Evolutionary conservation across 2,888 invertebrate genomes (phyloP), one percentile per base, ranked within the genome.

Genomic region (Scaptomyza reducta): DNA sequence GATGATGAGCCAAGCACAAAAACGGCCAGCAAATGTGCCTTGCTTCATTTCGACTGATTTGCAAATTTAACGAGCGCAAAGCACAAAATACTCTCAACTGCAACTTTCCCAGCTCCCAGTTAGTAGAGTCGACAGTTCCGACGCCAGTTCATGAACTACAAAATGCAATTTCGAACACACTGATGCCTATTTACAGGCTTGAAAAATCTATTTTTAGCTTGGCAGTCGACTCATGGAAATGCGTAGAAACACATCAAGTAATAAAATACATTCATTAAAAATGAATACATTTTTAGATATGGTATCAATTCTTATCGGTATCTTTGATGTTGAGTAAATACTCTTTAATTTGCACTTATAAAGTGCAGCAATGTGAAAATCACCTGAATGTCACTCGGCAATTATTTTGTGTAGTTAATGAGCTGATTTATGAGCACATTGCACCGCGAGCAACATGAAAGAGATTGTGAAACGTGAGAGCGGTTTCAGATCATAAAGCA

Each of bases 391-490:
- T 62, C 75, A 59, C 55, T 53, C 46, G 47, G 55, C 35, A 46
- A 62, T 57, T 63, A 66, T 60, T 70, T 40, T 58, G 55, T 57
- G 51, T 35, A 67, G 50, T 72, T 67, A 72, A 71, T 75, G 70
- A 73, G 22, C 42, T 61, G 76, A 85, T 86, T 84, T 81, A 77
- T 71, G 79, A 70, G 71, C 64, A 47, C 50, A 44, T 54, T 62
- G 68, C 60, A 58, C 41, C 18, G 47, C 62, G 14, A 49, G 40
- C 56, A 59, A 56, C 49, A 74, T 67, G 40, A 68, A 60, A 73
- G 54, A 71, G 38, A 73, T 68, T 68, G 70, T 55, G 53, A 50
- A 58, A 62, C 54, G 54, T 45, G 50, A 33, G 40, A 31, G 18
- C 40, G 44, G 56, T 18, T 51, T 18, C 50, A 42, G 62, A 62